A percentile compares a stretch with the other conserved stretches of the same genome.
phyloP scores from a whole-genome alignment of 2,797 vertebrate genomes.

The Falco naumanni region DNA sequence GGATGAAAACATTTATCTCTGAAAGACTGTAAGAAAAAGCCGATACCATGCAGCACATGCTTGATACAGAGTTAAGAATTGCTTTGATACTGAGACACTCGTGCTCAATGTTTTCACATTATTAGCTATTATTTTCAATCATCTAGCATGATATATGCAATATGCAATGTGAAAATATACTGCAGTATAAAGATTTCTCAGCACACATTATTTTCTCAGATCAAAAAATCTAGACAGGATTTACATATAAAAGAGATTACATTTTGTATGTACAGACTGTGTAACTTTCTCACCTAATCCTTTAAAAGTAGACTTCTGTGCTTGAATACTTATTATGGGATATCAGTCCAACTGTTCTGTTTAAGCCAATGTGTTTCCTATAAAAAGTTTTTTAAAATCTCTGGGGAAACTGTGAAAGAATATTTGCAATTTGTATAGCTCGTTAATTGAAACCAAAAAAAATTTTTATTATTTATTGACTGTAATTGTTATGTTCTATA shows the following conservation, averaged over 20 bases:
- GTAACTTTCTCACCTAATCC: neutral
- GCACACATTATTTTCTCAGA: neutral
- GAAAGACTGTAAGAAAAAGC: neutral
- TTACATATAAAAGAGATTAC: neutral
- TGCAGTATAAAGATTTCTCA: neutral
- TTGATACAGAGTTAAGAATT: neutral
- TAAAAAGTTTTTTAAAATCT: neutral
- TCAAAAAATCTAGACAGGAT: neutral
- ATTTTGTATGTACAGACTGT: neutral
- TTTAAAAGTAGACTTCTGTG: neutral
- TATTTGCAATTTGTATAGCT: neutral
- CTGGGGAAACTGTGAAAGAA: neutral
- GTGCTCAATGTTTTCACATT: neutral
- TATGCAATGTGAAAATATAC: neutral
- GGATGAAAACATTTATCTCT: neutral
- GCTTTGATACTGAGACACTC: neutral
- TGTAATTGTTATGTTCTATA: neutral
- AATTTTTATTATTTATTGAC: neutral
- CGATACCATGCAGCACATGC: neutral
- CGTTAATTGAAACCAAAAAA: neutral
- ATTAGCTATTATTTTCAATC: neutral
- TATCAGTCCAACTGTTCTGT: neutral
- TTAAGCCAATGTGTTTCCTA: neutral
- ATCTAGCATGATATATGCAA: neutral
- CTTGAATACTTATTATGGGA: neutral